A percentile compares a stretch with the other conserved stretches of the same genome.
These are phyloP conservation scores for Ditylenchus dipsaci DNA, from an alignment of 1,140 invertebrate species.

Conservation along the genomic window DNA sequence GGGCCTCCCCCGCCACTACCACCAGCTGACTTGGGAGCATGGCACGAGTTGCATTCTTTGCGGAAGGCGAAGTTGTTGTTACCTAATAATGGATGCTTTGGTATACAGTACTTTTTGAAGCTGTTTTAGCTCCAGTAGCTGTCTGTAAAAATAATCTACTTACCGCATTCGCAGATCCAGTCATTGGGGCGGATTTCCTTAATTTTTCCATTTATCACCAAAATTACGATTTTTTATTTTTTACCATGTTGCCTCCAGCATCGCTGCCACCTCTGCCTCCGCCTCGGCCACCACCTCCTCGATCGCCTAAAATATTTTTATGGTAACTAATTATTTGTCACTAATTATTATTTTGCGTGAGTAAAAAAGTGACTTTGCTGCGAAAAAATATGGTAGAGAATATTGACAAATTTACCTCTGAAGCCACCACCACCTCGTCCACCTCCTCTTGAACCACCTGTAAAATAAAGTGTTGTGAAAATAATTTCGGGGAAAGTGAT, in stretches of 20 bases:
- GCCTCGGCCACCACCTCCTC: constrained; percentile 26
- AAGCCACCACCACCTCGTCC: constrained; percentile 67
- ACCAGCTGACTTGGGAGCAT: constrained; percentile 66
- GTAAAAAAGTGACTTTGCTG: too few relatives aligned
- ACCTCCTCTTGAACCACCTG: constrained; percentile 62
- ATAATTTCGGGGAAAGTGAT: too few relatives aligned
- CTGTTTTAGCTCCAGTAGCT: too few relatives aligned
- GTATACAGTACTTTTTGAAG: too few relatives aligned
- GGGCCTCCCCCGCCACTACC: constrained; percentile 54
- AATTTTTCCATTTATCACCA: too few relatives aligned
- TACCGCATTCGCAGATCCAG: constrained; percentile 80
- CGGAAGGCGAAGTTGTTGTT: constrained; percentile 95
- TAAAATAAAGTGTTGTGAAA: neutral
- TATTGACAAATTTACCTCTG: constrained; percentile 58
- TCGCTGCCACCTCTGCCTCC: constrained; percentile 21
- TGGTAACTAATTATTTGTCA: too few relatives aligned
- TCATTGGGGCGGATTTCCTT: constrained; percentile 69
- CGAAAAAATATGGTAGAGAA: constrained; percentile 59
- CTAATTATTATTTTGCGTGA: too few relatives aligned
- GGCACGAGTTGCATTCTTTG: constrained; percentile 78
- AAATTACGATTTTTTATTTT: too few relatives aligned
- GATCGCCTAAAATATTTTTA: neutral
- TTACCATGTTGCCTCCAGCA: constrained; percentile 31
- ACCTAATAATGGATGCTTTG: too few relatives aligned
- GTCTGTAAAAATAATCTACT: too few relatives aligned